Conservation (phyloP, 1,140 invertebrate genomes). For the Rhysida immarginata region DNA sequence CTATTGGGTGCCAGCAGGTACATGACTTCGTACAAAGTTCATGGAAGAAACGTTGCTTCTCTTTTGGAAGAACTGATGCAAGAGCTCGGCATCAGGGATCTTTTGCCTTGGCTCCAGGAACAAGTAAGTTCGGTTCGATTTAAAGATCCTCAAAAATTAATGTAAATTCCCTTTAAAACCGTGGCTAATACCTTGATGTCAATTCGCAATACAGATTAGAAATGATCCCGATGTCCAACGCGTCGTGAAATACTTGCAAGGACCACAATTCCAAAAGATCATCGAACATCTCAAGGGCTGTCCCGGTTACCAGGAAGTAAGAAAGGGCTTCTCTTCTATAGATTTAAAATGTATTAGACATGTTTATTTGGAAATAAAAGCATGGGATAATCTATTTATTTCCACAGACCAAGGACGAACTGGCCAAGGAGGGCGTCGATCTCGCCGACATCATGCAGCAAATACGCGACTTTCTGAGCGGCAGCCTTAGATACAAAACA, state of each 20-base stretch:
- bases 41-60: no score
- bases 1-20: no score
- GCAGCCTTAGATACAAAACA: neutral
- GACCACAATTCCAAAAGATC: neutral
- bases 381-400: neutral
- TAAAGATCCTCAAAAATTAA: neutral
- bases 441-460: neutral
- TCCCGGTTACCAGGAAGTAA: neutral
- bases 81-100: neutral
- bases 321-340: neutral
- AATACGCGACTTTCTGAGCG: neutral
- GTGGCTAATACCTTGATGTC: neutral
- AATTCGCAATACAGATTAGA: neutral
- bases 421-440: neutral
- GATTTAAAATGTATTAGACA: neutral
- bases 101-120: neutral
- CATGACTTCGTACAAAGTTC: no score
- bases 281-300: neutral
- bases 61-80: neutral
- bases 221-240: neutral
- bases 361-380: neutral
- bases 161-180: neutral
- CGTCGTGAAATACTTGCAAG: neutral
- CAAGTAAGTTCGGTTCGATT: neutral
- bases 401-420: neutral